Base-by-base conservation (phyloP, 2,797 vertebrate genomes). In the Phrynocephalus guinanensis region DNA sequence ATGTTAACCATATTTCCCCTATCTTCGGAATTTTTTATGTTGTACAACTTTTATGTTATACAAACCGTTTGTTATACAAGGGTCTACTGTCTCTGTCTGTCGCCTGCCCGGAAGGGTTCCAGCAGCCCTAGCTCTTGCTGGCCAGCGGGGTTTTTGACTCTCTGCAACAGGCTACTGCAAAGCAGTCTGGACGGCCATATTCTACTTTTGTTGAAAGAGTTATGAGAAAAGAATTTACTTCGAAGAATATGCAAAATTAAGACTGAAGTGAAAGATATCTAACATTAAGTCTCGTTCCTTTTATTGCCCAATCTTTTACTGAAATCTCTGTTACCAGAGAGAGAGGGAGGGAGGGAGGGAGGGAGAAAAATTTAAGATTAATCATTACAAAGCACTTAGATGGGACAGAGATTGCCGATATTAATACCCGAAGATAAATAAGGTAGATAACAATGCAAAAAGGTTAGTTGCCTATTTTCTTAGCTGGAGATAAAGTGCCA, bases 401-500 rank as follows among this genome's bases (percentile, higher is more conserved):
- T 73, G 88, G 86, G 24, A 89, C 30, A 75, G 77, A 24, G 92
- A 91, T 92, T 88, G 79, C 75, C 44, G 88, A 89, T 92, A 86
- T 90, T 91, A 91, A 88, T 90, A 90, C 38, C 67, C 85, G 38
- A 86, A 90, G 81, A 94, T 20, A 92, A 91, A 95, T 85, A 91
- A 48, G 90, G 84, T 1, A 89, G 90, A 84, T 93, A 93, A 93
- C 81, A 72, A 85, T 26, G 77, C 88, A 6, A 0, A 77, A 89
- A 90, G 82, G 83, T 90, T 92, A 93, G 79, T n/a, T 11, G 0
- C 90, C 86, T 76, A 79, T 95, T 94, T 92, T 91, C 89, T 90
- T 93, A 90, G 86, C 18, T 87, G 92, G 86, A 92, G 92, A 93
- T 88, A 92, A 94, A 87, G 88, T 76, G 88, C 81, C 71, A 70